phyloP scores from a whole-genome alignment of 2,888 invertebrate species.

The Aspidiotus rigidus region DNA sequence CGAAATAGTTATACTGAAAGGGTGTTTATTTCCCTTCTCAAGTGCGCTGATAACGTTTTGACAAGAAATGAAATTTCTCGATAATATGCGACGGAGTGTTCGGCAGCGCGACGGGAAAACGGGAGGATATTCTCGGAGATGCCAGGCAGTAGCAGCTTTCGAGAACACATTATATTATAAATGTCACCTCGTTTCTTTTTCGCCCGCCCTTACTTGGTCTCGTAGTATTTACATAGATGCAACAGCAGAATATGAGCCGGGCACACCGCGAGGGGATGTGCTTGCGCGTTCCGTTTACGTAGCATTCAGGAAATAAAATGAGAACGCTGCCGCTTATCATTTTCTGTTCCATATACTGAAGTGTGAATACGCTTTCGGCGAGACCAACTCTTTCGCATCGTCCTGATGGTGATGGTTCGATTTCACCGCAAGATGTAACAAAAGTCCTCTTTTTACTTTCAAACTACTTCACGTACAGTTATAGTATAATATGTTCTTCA shows the following conservation, averaged over 20 bases:
- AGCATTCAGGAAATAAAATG: conserved; percentile 31
- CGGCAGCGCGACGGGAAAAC: conserved; percentile 20
- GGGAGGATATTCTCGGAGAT: conserved; percentile 18
- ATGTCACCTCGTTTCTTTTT: conserved; percentile 11
- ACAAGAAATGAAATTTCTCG: conserved; percentile 34
- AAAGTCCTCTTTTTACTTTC: no score
- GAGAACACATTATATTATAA: conserved; percentile 23
- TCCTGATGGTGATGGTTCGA: no score
- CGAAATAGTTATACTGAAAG: not conserved
- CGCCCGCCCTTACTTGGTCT: not conserved
- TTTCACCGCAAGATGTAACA: no score
- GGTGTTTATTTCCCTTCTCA: conserved; percentile 32
- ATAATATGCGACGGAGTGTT: conserved; percentile 16
- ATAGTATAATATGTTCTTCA: no score
- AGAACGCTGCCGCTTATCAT: conserved; percentile 27
- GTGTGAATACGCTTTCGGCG: not conserved
- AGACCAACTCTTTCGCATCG: not conserved
- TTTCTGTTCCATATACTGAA: not conserved
- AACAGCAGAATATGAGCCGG: conserved; percentile 1
- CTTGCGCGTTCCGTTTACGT: conserved; percentile 20
- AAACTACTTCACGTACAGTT: no score
- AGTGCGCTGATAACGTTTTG: conserved; percentile 31
- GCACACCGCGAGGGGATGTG: conserved; percentile 12
- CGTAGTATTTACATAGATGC: conserved; percentile 5
- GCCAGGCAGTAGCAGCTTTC: conserved; percentile 9